phyloP scores from a whole-genome alignment of 1,140 invertebrate species.

The Eriosoma lanigerum region DNA sequence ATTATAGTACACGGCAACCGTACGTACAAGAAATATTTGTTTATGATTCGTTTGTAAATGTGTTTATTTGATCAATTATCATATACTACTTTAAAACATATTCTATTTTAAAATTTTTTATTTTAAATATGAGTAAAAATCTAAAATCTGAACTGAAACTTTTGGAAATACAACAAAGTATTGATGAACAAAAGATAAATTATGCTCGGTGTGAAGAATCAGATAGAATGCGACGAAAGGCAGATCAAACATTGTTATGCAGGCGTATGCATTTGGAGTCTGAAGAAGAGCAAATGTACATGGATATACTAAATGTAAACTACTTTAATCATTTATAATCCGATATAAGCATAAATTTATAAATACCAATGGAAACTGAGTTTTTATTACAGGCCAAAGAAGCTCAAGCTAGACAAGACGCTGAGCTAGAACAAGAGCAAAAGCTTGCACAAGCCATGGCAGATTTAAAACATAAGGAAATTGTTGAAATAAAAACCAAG shows the following conservation, averaged over 20 bases:
- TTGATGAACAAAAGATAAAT: not conserved
- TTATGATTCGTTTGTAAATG: no score
- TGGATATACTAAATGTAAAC: not conserved
- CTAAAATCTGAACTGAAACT: not conserved
- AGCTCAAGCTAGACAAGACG: not conserved
- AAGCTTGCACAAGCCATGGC: slow-evolving; percentile 24
- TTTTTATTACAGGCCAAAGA: slow-evolving; percentile 3
- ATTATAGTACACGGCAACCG: no score
- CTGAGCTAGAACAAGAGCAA: slow-evolving; percentile 26
- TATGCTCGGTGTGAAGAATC: not conserved
- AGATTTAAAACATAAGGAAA: not conserved
- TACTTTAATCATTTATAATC: not conserved
- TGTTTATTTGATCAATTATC: no score
- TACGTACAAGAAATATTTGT: no score
- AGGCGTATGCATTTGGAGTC: not conserved
- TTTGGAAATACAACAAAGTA: not conserved
- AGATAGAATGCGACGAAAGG: not conserved
- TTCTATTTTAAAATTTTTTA: no score
- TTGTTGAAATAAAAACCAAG: slow-evolving; percentile 18
- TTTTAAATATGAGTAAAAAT: not conserved
- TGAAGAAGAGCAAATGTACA: not conserved
- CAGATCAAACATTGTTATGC: not conserved
- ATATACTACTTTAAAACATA: no score
- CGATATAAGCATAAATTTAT: not conserved
- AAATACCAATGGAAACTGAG: not conserved